These are phyloP conservation scores for Agrilus biguttatus DNA, from an alignment of 2,888 invertebrate genomes.

Conservation along the genomic window DNA sequence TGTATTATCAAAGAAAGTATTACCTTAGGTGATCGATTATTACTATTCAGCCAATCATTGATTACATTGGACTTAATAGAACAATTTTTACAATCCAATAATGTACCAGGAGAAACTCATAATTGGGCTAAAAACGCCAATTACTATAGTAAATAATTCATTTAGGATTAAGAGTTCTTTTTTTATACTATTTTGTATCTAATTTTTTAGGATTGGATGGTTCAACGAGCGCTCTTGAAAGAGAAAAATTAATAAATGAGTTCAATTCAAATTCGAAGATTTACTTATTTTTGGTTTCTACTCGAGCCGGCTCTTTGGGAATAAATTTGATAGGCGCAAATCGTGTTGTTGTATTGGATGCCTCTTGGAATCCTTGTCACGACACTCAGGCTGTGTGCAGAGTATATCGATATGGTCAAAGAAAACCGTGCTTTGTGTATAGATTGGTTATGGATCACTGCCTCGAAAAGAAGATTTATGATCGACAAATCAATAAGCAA, in stretches of 20 bases:
- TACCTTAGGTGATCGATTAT: constrained; percentile 71
- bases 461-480: constrained; percentile 95
- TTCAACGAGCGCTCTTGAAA: constrained; percentile 82
- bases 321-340: constrained; percentile 97
- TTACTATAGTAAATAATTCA: constrained; percentile 68
- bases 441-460: constrained; percentile 94
- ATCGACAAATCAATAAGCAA: constrained; percentile 94
- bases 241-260: constrained; percentile 91
- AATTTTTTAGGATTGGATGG: constrained; percentile 71
- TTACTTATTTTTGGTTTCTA: constrained; percentile 88
- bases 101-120: constrained; percentile 51
- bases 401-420: constrained; percentile 89
- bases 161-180: neutral
- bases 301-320: constrained; percentile 89
- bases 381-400: constrained; percentile 96
- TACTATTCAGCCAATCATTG: constrained; percentile 92
- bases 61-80: constrained; percentile 92
- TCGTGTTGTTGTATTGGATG: constrained; percentile 93
- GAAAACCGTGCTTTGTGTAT: constrained; percentile 89
- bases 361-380: constrained; percentile 99
- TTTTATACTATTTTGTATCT: neutral
- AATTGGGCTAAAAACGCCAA: constrained; percentile 76
- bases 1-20: constrained; percentile 83
- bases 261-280: constrained; percentile 83
- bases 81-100: constrained; percentile 68